Base-by-base conservation (phyloP, 1,140 invertebrate genomes). In the Lepidurus packardi region DNA sequence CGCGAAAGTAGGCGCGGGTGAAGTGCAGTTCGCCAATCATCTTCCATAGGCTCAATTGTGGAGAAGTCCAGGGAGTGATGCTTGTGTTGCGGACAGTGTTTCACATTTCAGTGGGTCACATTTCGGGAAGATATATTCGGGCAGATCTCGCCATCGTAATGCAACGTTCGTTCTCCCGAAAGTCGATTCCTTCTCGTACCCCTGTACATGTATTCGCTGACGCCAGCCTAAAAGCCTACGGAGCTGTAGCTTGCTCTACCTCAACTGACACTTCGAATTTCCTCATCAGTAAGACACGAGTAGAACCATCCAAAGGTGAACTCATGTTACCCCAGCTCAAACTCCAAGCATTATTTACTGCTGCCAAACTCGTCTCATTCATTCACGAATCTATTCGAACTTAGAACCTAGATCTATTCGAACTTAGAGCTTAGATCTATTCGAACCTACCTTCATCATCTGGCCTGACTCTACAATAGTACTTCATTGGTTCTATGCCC, bases 171-270 rank as follows among this genome's bases (percentile, higher is more conserved):
- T 25, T 25, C 25, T 1, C 25, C 1, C 25, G 25, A 1, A 25
- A 25, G 1, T 13, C n/a, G 2, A 16, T 34, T 11, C 42, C 42
- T 34, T n/a, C 43, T 34, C n/a, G 16, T 8, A 47, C 47, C 44
- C 47, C 25, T 24, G 6, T 77, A 21, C 77, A 77, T 73, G 47
- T 77, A 16, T 77, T 77, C 77, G 43, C 45, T 8, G 77, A 77
- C 8, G 77, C 77, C 10, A 77, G 77, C 24, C 77, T 34, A 10
- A 41, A 10, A 1, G 77, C 43, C 1, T 77, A 77, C 13, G 77
- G 77, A 11, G 43, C 43, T 1, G 43, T n/a, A 8, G 77, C 77
- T n/a, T 77, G 65, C 34, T 65, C 73, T 1, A n/a, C 1, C 2
- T 8, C 42, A 11, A 42, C 1, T 45, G 7, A 3, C 45, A 1